A percentile compares a stretch with the other conserved stretches of the same genome.
These are phyloP conservation scores for Emys orbicularis DNA, from an alignment of 2,797 vertebrate species.

Conservation along the genomic window DNA sequence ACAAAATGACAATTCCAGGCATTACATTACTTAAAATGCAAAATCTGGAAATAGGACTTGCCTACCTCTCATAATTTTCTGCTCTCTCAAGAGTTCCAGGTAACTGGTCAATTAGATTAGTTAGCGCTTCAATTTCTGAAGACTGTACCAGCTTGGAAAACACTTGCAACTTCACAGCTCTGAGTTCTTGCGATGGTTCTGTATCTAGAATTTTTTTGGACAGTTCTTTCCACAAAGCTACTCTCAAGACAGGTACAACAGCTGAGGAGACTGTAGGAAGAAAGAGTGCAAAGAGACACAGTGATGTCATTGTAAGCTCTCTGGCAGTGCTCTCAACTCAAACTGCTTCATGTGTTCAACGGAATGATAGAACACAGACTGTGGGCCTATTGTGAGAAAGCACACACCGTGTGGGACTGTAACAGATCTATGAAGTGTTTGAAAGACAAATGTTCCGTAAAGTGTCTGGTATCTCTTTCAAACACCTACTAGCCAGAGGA, in stretches of 20 bases:
- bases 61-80: conserved; percentile 83
- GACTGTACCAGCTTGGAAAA: conserved; percentile 84
- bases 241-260: conserved; percentile 81
- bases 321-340: neutral
- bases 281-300: neutral
- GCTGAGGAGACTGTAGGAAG: conserved; percentile 61
- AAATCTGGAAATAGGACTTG: neutral
- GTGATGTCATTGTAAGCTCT: neutral
- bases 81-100: conserved; percentile 82
- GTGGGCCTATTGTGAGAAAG: neutral
- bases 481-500: neutral
- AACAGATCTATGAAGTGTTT: neutral
- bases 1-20: neutral
- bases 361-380: neutral
- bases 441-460: neutral
- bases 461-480: neutral
- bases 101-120: conserved; percentile 78
- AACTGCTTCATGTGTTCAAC: neutral
- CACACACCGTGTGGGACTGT: neutral
- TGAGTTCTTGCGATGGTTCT: neutral
- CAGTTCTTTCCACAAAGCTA: conserved; percentile 84
- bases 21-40: neutral
- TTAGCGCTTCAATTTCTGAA: conserved; percentile 75
- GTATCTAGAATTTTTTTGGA: conserved; percentile 72
- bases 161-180: conserved; percentile 72